Base-by-base conservation (phyloP, 2,888 invertebrate genomes). In the Cataglyphis livida region DNA sequence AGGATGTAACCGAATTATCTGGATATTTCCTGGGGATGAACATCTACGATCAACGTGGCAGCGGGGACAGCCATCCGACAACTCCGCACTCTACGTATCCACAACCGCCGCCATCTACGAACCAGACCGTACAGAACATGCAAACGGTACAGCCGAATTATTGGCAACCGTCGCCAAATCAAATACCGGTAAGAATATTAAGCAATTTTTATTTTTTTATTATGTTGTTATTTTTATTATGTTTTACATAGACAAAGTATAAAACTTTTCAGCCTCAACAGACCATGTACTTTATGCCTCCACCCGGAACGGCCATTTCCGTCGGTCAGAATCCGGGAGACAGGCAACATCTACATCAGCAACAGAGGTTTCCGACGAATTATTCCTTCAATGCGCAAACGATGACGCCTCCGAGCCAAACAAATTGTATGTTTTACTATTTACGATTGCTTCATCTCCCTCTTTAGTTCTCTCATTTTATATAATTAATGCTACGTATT, bases 21-120 rank as follows among this genome's bases (percentile, higher is more conserved):
- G 93, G 93, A 32, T 94, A 93, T 78, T 94, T 94, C 74, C 92
- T 94, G 92, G 93, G 94, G 0, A 93, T 94, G 93, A 94, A 93
- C 84, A 90, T 94, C 38, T 94, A 94, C 82, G 94, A 94, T 70
- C 94, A 93, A 73, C 91, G 94, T 12, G 85, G 85, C 18, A 82
- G 84, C 18, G 92, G 91, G 25, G 92, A 92, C 54, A 90, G 85
- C 84, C 93, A 93, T 73, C 79, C 92, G 0, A 91, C 92, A 18
- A 92, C 92, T 51, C 90, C 92, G 12, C 93, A 93, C 81, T 88
- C 94, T 18, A 92, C 91, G 74, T 90, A 92, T 35, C 93, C 92
- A 54, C 90, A 92, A 51, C 91, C 92, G 12, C 91, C 92, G 25
- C 89, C 91, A n/a, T 81, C 91, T 4, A 81, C 91, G 10, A 93